These are phyloP conservation scores for Stomatorhinus ivindoensis DNA, from an alignment of 2,113 vertebrate genomes.

Conservation along the genomic window DNA sequence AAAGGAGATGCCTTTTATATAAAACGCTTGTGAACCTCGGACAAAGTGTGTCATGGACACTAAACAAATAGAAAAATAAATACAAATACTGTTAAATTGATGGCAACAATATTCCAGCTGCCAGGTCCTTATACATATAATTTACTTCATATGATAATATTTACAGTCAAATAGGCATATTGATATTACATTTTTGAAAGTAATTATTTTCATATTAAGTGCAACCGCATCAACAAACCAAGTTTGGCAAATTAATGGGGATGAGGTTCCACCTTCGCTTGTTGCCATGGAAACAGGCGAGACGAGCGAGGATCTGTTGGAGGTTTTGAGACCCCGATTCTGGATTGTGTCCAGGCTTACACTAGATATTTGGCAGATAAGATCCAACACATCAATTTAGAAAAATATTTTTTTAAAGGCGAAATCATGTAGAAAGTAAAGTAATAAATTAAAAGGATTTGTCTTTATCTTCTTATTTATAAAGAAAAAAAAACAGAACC, in stretches of 20 bases:
- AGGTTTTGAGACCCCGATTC: constrained; percentile 22
- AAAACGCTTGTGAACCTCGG: constrained; percentile 31
- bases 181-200: constrained; percentile 49
- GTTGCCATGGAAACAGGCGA: constrained; percentile 6
- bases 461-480: constrained; percentile 17
- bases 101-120: constrained; percentile 38
- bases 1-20: not conserved
- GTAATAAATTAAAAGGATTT: constrained; percentile 40
- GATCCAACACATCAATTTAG: constrained; percentile 43
- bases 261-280: constrained; percentile 16
- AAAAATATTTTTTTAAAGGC: constrained; percentile 53
- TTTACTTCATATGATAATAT: constrained; percentile 37
- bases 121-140: constrained; percentile 24
- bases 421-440: constrained; percentile 50
- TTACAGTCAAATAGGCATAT: constrained; percentile 51
- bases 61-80: constrained; percentile 30
- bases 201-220: constrained; percentile 44
- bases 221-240: constrained; percentile 38
- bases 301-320: not conserved
- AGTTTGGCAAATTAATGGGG: constrained; percentile 37
- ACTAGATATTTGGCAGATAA: constrained; percentile 38
- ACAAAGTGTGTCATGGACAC: constrained; percentile 13
- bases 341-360: constrained; percentile 30
- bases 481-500: constrained; percentile 26
- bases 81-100: constrained; percentile 32